Evolutionary conservation across 2,888 invertebrate genomes (phyloP).

Genomic region (Sinodicranocentrus sp.): DNA sequence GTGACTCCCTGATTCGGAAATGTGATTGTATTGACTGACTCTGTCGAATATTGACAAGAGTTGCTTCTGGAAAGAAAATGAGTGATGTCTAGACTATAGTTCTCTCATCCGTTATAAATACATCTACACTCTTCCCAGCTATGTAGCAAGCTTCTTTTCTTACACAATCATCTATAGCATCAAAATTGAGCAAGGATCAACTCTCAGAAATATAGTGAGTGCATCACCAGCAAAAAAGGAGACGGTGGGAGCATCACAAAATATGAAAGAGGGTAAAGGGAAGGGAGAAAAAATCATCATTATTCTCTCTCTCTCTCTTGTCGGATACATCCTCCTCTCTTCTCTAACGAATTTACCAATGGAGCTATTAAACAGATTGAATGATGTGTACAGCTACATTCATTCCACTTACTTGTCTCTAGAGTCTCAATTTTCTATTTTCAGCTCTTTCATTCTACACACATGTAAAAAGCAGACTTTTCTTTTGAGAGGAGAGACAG

Average conservation of each 20-base stretch:
- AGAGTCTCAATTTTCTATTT: no score
- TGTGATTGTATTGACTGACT: constrained; percentile 36
- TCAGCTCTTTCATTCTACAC: no score
- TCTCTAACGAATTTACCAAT: constrained; percentile 23
- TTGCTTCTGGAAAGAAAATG: neutral
- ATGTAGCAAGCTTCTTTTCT: neutral
- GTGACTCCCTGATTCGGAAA: constrained; percentile 41
- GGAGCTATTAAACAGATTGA: constrained; percentile 33
- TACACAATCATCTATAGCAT: constrained; percentile 20
- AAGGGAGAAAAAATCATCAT: constrained; percentile 6
- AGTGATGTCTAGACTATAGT: neutral
- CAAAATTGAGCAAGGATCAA: constrained; percentile 14
- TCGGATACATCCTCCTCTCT: neutral
- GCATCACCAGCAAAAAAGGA: neutral
- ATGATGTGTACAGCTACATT: constrained; percentile 17
- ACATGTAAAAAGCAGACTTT: no score
- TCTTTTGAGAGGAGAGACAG: no score
- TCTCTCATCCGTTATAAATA: neutral
- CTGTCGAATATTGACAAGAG: constrained; percentile 19
- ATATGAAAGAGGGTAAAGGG: no score
- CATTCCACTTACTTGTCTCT: no score
- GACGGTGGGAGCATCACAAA: neutral
- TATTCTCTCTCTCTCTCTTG: neutral
- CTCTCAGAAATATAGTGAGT: neutral
- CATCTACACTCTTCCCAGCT: neutral